A percentile compares a stretch with the other conserved stretches of the same genome.
These are phyloP conservation scores for Thamnophis sirtalis DNA, from an alignment of 2,113 vertebrate genomes.

Conservation along the genomic window DNA sequence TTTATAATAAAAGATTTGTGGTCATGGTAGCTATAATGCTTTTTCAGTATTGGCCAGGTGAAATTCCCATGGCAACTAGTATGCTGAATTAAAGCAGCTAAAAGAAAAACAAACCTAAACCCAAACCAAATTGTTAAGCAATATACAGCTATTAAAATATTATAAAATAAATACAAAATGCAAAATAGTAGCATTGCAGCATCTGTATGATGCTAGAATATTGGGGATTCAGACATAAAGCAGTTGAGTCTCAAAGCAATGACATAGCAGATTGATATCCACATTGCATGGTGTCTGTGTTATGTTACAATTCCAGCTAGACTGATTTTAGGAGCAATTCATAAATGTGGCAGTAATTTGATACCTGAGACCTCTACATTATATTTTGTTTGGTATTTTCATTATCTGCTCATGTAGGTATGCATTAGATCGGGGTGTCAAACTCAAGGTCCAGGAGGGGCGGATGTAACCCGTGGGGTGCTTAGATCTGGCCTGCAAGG, in stretches of 20 bases:
- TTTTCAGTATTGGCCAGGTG: not conserved
- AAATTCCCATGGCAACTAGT: not conserved
- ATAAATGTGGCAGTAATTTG: not conserved
- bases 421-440: not conserved
- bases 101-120: not conserved
- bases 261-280: not conserved
- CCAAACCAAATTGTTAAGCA: not conserved
- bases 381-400: not conserved
- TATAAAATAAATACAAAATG: not conserved
- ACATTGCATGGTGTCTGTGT: not conserved
- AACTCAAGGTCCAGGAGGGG: no score
- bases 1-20: not conserved
- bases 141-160: not conserved
- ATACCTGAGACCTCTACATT: not conserved
- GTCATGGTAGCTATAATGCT: not conserved
- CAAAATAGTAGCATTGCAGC: not conserved
- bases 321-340: not conserved
- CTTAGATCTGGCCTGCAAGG: no score
- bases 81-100: not conserved
- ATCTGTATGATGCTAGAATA: not conserved
- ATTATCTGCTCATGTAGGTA: not conserved
- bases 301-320: not conserved
- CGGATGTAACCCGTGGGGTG: no score
- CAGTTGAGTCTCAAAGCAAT: not conserved
- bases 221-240: not conserved